Evolutionary conservation across 2,888 invertebrate genomes (phyloP).

Genomic region (Aleiodes testaceus): DNA sequence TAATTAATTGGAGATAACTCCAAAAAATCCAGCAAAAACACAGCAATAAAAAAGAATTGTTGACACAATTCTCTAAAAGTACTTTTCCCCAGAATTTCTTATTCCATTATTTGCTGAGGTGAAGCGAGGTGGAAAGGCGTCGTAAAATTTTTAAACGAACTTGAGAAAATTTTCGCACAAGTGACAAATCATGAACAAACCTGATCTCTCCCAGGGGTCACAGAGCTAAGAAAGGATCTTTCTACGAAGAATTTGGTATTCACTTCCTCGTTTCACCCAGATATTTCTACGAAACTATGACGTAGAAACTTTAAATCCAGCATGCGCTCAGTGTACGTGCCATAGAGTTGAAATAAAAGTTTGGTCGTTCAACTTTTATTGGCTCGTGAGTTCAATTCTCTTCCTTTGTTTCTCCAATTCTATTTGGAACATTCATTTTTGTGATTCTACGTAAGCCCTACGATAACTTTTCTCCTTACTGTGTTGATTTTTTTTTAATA

Average conservation of each 20-base stretch:
- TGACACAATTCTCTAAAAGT: no score
- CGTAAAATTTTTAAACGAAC: conserved; percentile 13
- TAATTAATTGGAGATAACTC: no score
- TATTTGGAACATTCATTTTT: conserved; percentile 20
- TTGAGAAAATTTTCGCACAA: conserved; percentile 24
- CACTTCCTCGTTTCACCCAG: conserved; percentile 38
- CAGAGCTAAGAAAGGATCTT: background rate
- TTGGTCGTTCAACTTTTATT: conserved; percentile 44
- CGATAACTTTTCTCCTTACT: conserved; percentile 5
- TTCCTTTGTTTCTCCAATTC: conserved; percentile 24
- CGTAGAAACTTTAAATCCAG: conserved; percentile 39
- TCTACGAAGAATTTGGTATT: conserved; percentile 38
- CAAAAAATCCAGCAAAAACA: no score
- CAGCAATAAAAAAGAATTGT: no score
- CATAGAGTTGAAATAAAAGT: conserved; percentile 42
- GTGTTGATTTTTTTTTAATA: background rate
- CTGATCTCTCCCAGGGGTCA: conserved; percentile 25
- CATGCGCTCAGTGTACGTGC: conserved; percentile 35
- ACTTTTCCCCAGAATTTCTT: background rate
- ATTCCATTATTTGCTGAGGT: background rate
- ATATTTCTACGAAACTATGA: conserved; percentile 41
- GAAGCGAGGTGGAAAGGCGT: background rate
- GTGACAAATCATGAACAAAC: conserved; percentile 32
- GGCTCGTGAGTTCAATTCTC: conserved; percentile 31
- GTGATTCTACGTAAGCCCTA: background rate